Conservation (phyloP, 2,113 vertebrate species). For the Apteryx owenii region DNA sequence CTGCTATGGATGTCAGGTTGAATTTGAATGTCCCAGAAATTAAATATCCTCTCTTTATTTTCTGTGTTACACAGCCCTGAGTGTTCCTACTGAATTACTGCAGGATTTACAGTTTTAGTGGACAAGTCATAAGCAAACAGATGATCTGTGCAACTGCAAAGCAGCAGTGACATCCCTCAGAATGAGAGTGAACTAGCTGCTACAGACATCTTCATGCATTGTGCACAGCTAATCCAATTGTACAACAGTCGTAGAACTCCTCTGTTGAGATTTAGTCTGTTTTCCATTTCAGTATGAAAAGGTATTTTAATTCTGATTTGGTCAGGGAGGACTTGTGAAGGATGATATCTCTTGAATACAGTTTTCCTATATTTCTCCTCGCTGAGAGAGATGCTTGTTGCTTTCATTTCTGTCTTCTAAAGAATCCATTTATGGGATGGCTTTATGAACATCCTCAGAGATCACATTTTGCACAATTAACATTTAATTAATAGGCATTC, state of each 20-base stretch:
- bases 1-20: not conserved
- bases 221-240: not conserved
- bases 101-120: not conserved
- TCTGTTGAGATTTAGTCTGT: not conserved
- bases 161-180: not conserved
- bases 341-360: not conserved
- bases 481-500: not conserved
- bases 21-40: not conserved
- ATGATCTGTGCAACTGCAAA: not conserved
- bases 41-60: not conserved
- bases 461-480: not conserved
- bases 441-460: not conserved
- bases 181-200: not conserved
- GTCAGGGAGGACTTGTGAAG: not conserved
- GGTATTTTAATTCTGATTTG: not conserved
- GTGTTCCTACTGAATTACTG: not conserved
- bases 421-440: not conserved
- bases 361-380: not conserved
- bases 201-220: not conserved
- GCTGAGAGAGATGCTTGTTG: not conserved
- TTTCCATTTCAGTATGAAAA: not conserved
- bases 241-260: not conserved
- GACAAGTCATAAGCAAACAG: not conserved
- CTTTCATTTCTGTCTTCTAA: not conserved
- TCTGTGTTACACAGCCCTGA: not conserved